phyloP scores from a whole-genome alignment of 2,888 invertebrate species.

The Buathra laborator region DNA sequence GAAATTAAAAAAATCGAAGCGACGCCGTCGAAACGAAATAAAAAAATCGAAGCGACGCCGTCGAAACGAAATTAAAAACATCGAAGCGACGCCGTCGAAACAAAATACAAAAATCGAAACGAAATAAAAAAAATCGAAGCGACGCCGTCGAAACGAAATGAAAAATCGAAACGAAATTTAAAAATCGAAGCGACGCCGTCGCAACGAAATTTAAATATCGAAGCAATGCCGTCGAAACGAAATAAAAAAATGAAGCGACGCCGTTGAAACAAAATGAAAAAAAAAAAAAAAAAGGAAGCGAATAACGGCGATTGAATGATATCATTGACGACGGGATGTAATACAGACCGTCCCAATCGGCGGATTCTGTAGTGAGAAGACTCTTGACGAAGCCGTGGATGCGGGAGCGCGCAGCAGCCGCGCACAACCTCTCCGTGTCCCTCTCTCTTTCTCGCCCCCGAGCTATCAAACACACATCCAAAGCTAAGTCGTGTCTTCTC shows the following conservation, averaged over 20 bases:
- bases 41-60: too few species aligned
- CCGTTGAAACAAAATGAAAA: slow-evolving; percentile 16
- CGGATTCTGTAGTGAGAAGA: slow-evolving; percentile 85
- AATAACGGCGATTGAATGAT: slow-evolving; percentile 1
- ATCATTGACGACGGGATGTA: slow-evolving; percentile 59
- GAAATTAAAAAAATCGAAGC: too few species aligned
- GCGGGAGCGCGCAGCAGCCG: slow-evolving; percentile 88
- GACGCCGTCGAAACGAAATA: too few species aligned
- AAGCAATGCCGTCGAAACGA: not conserved
- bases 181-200: not conserved
- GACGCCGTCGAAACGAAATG: too few species aligned
- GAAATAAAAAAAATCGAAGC: not conserved
- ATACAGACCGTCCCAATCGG: slow-evolving; percentile 85
- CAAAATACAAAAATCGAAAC: not conserved
- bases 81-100: too few species aligned
- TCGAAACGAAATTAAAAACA: too few species aligned
- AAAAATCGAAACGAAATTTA: not conserved
- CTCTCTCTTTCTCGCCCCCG: slow-evolving; percentile 86
- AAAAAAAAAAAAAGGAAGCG: slow-evolving; percentile 11
- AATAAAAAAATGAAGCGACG: not conserved
- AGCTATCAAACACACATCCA: slow-evolving; percentile 79
- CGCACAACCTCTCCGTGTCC: slow-evolving; percentile 87
- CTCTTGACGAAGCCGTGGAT: slow-evolving; percentile 89
- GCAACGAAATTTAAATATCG: not conserved
- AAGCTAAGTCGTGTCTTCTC: slow-evolving; percentile 78